Conservation (phyloP, 2,113 vertebrate genomes). For the Malurus cyaneus region DNA sequence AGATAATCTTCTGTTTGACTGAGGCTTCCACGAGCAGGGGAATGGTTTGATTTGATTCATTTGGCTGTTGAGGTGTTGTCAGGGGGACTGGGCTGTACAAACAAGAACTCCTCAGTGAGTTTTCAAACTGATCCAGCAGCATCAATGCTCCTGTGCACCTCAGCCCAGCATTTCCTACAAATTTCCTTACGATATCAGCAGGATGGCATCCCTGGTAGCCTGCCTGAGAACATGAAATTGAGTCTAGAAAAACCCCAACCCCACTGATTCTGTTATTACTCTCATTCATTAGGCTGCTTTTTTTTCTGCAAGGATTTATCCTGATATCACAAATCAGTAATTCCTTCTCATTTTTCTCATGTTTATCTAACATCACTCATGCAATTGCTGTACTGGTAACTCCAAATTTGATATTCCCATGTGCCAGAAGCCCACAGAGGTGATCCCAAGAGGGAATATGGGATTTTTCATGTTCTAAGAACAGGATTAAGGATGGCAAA, state of each 20-base stretch:
- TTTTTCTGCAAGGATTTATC: not conserved
- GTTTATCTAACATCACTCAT: not conserved
- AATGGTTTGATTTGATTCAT: not conserved
- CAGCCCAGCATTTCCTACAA: accelerated
- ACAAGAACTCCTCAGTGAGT: not conserved
- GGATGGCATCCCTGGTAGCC: not conserved
- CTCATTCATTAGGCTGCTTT: not conserved
- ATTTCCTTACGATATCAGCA: not conserved
- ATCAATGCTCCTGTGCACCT: not conserved
- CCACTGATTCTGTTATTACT: not conserved
- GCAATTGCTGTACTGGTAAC: not conserved
- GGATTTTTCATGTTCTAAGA: not conserved
- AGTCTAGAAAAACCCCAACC: not conserved
- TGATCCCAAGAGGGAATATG: not conserved
- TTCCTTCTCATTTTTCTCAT: not conserved
- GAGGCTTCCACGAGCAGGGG: not conserved
- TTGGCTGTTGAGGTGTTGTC: not conserved
- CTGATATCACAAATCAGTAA: not conserved
- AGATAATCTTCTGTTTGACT: not conserved
- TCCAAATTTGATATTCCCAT: not conserved
- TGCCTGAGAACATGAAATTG: not conserved
- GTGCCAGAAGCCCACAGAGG: not conserved
- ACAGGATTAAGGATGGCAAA: not conserved
- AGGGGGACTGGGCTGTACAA: not conserved
- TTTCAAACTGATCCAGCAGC: not conserved